Base-by-base conservation (phyloP, 2,797 vertebrate species). In the Bryconaethiops microstoma region DNA sequence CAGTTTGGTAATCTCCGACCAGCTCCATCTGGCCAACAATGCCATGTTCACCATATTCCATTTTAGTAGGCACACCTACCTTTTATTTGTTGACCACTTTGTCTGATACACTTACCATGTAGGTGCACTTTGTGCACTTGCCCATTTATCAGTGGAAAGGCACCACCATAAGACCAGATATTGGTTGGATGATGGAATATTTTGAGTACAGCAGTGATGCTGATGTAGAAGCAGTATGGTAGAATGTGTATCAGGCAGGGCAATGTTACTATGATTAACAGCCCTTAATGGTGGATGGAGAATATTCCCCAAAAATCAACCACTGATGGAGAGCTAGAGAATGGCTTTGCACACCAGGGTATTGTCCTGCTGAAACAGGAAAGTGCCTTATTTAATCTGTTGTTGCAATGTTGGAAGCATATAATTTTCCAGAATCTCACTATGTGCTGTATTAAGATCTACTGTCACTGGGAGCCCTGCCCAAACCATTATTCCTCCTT, bases 1-100 rank as follows among this genome's bases (percentile, higher is more conserved):
- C 55, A 39, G 64, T 42, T 35, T 17, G 45, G 74, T 74, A 69
- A 62, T 82, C 81, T 40, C 69, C 39, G 50, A 23, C 76, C 16
- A 74, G 59, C 62, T 59, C 50, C 25, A 29, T 23, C 54, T 67
- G 10, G 50, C 74, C 67, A 76, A 0, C 48, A 52, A 52, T 52
- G 48, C 48, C 3, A 4, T 2, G 16, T 52, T 52, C 13, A 52
- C 13, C 48, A 16, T 14, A 50, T 13, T 39, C 5, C 5, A 13
- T 25, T 63, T 63, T 63, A 25, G 23, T 23, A 21, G 19, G 7
- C n/a, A 21, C 8, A 9, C n/a, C 55, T 57, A 21, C 1, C 8
- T 57, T 57, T 21, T 9, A 55, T 17, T 55, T 55, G 54, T n/a
- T 55, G 19, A 19, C n/a, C 57, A 60, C 10, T 12, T 48, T 57